A percentile compares a stretch with the other conserved stretches of the same genome.
phyloP scores from a whole-genome alignment of 2,888 invertebrate genomes.

The Drosophila melanocephala region DNA sequence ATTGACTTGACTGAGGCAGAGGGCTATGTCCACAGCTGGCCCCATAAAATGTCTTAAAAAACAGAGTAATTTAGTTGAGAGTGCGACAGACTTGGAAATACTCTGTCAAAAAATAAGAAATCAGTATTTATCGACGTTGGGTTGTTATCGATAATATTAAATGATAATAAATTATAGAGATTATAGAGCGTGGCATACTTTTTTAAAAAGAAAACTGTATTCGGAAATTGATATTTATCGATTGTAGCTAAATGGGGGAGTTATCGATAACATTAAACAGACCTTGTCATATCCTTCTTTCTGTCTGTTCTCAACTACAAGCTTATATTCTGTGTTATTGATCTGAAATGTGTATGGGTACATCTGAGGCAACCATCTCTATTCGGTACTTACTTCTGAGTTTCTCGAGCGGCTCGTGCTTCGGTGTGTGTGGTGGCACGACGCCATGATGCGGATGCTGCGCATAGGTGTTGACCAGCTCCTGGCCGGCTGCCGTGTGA shows the following conservation, averaged over 20 bases:
- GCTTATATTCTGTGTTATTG: background rate
- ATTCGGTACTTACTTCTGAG: constrained; percentile 88
- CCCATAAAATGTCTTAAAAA: constrained; percentile 41
- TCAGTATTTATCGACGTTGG: background rate
- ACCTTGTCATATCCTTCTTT: background rate
- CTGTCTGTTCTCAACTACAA: background rate
- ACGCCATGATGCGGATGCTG: constrained; percentile 88
- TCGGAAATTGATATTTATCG: background rate
- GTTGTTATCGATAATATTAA: background rate
- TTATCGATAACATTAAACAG: background rate
- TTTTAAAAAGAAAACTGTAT: background rate
- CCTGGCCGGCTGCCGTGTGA: constrained; percentile 84
- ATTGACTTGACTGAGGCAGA: constrained; percentile 46
- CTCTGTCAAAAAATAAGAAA: background rate
- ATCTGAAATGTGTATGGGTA: background rate
- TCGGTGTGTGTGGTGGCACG: constrained; percentile 87
- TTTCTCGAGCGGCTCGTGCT: constrained; percentile 90
- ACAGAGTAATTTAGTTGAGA: background rate
- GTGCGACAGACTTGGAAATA: background rate
- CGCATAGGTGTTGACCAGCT: constrained; percentile 85
- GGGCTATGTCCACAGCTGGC: constrained; percentile 34
- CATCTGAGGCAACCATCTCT: constrained; percentile 28
- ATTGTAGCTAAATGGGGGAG: background rate
- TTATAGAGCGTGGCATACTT: too few relatives aligned
- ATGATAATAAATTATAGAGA: too few relatives aligned